These are phyloP conservation scores for Anorthoa munda DNA, from an alignment of 2,888 invertebrate species.

Conservation along the genomic window DNA sequence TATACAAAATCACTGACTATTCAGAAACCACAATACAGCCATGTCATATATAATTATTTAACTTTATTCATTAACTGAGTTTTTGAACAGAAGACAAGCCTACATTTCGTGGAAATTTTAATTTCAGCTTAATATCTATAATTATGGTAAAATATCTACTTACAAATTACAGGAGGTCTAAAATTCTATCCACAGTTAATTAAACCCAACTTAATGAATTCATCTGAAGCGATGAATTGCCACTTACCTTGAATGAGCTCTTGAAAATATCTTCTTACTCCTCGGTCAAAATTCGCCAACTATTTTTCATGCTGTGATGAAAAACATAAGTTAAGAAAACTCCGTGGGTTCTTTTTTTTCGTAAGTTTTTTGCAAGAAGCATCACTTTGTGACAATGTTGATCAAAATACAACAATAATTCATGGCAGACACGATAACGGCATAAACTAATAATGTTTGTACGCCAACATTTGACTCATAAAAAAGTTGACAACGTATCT, in stretches of 20 bases:
- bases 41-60: background rate
- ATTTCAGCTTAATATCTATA: conserved; percentile 14
- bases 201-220: conserved; percentile 30
- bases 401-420: conserved; percentile 82
- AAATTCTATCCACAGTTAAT: conserved; percentile 33
- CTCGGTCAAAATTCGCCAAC: conserved; percentile 7
- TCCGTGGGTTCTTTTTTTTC: conserved; percentile 32
- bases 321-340: conserved; percentile 33
- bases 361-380: conserved; percentile 69
- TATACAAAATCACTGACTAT: conserved; percentile 27
- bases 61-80: conserved; percentile 15
- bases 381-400: conserved; percentile 65
- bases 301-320: conserved; percentile 6
- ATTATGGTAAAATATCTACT: conserved; percentile 34
- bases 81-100: background rate
- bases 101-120: conserved; percentile 12
- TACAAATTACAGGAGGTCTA: conserved; percentile 16
- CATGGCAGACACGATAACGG: conserved; percentile 73
- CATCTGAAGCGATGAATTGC: conserved; percentile 30
- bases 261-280: conserved; percentile 24
- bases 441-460: conserved; percentile 81
- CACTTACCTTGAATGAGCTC: conserved; percentile 13
- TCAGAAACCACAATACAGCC: conserved; percentile 8
- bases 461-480: conserved; percentile 78
- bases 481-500: conserved; percentile 85